phyloP scores from a whole-genome alignment of 2,797 vertebrate species.

The Peromyscus melanophrys region DNA sequence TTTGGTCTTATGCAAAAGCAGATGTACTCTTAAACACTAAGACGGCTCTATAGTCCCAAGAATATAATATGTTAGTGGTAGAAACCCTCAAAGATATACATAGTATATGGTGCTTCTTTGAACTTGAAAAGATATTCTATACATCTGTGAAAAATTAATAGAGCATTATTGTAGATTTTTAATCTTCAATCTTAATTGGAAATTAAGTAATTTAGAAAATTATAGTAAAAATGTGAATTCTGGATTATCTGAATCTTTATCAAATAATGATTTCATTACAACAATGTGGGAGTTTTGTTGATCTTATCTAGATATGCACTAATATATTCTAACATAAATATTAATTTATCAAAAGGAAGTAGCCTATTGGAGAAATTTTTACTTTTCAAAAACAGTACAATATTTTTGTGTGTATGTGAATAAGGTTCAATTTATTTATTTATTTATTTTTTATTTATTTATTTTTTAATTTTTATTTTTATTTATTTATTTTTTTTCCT shows the following conservation, averaged over 20 bases:
- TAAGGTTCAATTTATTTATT: too few species aligned
- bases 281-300: slow-evolving; percentile 12
- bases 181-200: neutral
- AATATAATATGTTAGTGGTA: slow-evolving; percentile 56
- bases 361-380: neutral
- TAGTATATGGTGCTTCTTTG: slow-evolving; percentile 42
- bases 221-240: slow-evolving; percentile 15
- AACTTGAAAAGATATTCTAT: slow-evolving; percentile 57
- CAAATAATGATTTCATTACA: slow-evolving; percentile 13
- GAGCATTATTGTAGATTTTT: neutral
- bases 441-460: too few species aligned
- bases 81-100: slow-evolving; percentile 28
- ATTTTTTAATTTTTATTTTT: too few species aligned
- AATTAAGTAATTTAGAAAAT: slow-evolving; percentile 64
- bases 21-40: neutral
- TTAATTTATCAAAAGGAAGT: slow-evolving; percentile 37
- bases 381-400: neutral
- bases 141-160: slow-evolving; percentile 27
- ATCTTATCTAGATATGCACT: neutral
- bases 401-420: neutral
- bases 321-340: neutral
- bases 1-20: neutral
- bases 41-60: neutral
- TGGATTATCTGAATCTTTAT: slow-evolving; percentile 41
- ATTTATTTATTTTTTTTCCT: too few species aligned